These are phyloP conservation scores for Cydia splendana DNA, from an alignment of 1,140 invertebrate genomes.

Conservation along the genomic window DNA sequence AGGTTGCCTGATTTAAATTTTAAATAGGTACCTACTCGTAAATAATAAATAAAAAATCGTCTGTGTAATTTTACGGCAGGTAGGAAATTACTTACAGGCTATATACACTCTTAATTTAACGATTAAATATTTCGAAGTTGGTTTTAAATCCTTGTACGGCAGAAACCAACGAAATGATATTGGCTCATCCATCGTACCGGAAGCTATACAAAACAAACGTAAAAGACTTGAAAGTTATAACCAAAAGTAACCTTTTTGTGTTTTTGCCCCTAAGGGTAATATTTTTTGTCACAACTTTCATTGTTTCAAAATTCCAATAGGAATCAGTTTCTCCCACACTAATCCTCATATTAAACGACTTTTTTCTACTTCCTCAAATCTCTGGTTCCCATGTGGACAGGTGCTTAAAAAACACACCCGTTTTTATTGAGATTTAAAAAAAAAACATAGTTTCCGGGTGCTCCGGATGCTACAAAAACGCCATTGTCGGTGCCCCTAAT, in stretches of 20 bases:
- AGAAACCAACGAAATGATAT: too few relatives aligned
- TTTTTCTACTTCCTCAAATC: constrained; percentile 29
- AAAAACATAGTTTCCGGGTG: constrained; percentile 68
- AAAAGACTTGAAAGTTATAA: background rate
- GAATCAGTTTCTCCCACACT: constrained; percentile 36
- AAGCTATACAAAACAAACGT: background rate
- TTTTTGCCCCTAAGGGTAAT: constrained; percentile 11
- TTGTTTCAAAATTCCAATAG: constrained; percentile 6
- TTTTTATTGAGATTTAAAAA: constrained; percentile 57
- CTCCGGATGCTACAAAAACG: constrained; percentile 50
- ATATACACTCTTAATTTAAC: too few relatives aligned
- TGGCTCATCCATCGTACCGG: background rate
- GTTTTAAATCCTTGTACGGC: too few relatives aligned
- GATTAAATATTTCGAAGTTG: too few relatives aligned
- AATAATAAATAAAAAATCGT: too few relatives aligned
- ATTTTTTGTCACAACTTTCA: constrained; percentile 42
- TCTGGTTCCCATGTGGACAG: constrained; percentile 63
- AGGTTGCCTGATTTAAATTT: too few relatives aligned
- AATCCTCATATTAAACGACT: constrained; percentile 28
- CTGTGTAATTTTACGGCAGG: too few relatives aligned
- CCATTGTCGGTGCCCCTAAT: constrained; percentile 34
- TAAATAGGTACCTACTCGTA: too few relatives aligned
- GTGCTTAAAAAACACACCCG: constrained; percentile 67
- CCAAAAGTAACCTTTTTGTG: background rate
- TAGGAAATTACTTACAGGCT: too few relatives aligned